These are phyloP conservation scores for Germaria angustata DNA, from an alignment of 2,888 invertebrate species.

Conservation along the genomic window DNA sequence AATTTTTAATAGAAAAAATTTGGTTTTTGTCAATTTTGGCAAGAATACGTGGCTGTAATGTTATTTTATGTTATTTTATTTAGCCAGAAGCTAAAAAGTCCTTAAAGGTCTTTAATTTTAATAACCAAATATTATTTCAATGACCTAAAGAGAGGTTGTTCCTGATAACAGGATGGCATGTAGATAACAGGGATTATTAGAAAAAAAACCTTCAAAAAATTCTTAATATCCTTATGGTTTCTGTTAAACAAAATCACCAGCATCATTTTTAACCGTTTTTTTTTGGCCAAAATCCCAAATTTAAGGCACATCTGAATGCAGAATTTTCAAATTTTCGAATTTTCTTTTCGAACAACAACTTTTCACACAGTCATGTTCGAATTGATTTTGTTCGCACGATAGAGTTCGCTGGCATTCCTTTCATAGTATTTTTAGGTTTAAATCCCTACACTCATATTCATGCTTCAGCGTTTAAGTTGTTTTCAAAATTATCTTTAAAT, in stretches of 20 bases:
- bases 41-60: too few species aligned
- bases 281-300: background rate
- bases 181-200: constrained; percentile 30
- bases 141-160: background rate
- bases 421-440: background rate
- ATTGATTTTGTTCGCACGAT: constrained; percentile 11
- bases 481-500: constrained; percentile 11
- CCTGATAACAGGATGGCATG: constrained; percentile 42
- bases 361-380: constrained; percentile 39
- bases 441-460: constrained; percentile 44
- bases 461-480: constrained; percentile 52
- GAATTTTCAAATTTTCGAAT: constrained; percentile 23
- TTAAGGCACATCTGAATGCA: constrained; percentile 12
- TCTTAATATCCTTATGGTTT: constrained; percentile 39
- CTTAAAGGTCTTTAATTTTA: too few species aligned
- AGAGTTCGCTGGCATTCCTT: constrained; percentile 9
- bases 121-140: constrained; percentile 1
- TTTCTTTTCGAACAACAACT: background rate
- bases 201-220: background rate
- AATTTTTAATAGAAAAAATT: too few species aligned
- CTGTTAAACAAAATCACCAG: constrained; percentile 9
- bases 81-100: too few species aligned
- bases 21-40: too few species aligned
- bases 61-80: too few species aligned
- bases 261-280: background rate